Percentiles rank a stretch among this genome's conserved stretches.
phyloP scores from a whole-genome alignment of 2,888 invertebrate genomes.

The Oasisia sp. region DNA sequence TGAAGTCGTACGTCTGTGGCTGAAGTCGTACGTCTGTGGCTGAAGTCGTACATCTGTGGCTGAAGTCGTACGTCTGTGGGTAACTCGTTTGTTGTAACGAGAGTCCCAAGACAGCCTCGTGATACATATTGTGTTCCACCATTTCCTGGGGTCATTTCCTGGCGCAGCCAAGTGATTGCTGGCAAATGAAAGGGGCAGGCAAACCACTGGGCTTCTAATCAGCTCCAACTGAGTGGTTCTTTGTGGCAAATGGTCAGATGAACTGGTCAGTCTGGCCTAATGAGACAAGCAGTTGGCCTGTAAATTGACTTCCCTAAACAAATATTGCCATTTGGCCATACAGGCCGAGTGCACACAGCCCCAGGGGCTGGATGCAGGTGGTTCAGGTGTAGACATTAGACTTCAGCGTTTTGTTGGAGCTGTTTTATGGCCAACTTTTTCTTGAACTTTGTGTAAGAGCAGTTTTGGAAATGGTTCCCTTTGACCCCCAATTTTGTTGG shows the following conservation, averaged over 20 bases:
- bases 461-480: not conserved
- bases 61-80: not conserved
- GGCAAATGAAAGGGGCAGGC: not conserved
- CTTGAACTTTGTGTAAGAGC: not conserved
- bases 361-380: not conserved
- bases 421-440: no score
- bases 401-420: not conserved
- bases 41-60: no score
- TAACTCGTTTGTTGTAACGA: not conserved
- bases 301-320: conserved; percentile 7
- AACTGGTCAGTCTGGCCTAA: not conserved
- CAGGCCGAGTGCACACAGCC: not conserved
- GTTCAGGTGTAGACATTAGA: not conserved
- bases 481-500: not conserved
- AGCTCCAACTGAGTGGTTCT: not conserved
- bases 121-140: not conserved
- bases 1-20: not conserved
- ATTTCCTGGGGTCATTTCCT: not conserved
- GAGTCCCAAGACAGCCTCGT: not conserved
- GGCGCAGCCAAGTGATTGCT: not conserved
- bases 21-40: not conserved
- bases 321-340: not conserved
- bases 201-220: conserved; percentile 1
- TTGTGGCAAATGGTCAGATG: conserved; percentile 3
- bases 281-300: not conserved